Conservation (phyloP, 2,113 vertebrate species). For the Lepus americanus region DNA sequence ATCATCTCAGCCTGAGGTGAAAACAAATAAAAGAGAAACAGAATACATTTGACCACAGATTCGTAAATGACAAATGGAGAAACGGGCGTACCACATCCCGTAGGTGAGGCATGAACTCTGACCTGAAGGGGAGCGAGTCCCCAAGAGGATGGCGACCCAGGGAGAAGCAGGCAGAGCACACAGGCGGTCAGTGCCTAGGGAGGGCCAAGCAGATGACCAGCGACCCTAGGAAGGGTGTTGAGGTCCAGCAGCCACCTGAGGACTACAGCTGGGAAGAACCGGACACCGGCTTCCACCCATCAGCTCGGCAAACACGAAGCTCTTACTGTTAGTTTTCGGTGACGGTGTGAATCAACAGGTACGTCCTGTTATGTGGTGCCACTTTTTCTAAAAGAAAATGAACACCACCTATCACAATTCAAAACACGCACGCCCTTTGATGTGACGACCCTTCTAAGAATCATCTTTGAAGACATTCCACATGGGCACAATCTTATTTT, state of each 20-base stretch:
- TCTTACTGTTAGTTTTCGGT: no score
- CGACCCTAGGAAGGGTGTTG: rapidly evolving
- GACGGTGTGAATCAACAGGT: not conserved
- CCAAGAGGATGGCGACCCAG: not conserved
- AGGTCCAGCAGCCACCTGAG: not conserved
- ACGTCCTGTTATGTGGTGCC: no score
- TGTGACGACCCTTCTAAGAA: not conserved
- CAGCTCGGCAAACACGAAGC: no score
- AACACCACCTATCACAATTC: not conserved
- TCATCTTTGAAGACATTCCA: not conserved
- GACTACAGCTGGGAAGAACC: rapidly evolving
- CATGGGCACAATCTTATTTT: not conserved
- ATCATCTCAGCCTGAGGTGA: not conserved
- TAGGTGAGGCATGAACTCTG: not conserved
- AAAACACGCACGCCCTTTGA: rapidly evolving
- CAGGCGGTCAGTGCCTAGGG: no score
- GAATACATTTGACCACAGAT: not conserved
- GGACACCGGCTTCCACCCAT: rapidly evolving
- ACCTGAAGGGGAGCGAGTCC: not conserved
- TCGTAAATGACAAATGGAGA: not conserved
- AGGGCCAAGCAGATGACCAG: not conserved
- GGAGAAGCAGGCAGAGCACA: not conserved
- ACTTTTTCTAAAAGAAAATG: not conserved
- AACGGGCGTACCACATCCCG: not conserved
- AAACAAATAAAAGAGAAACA: not conserved